Conservation (phyloP, 2,888 invertebrate species). For the Diabrotica balteata region DNA sequence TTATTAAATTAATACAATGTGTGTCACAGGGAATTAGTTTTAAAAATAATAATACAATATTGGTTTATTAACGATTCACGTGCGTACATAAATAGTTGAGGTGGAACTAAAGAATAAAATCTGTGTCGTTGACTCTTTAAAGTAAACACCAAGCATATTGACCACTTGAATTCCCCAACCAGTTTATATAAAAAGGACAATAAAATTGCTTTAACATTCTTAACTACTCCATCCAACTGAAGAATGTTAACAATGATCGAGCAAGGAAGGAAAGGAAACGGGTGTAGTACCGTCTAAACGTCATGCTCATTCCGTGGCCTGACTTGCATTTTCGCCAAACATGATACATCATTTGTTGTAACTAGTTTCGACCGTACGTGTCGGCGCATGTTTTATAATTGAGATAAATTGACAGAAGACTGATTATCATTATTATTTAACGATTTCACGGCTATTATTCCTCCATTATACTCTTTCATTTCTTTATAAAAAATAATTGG, state of each 20-base stretch:
- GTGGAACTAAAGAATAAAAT: too few species aligned
- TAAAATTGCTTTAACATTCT: neutral
- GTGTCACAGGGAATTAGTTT: too few species aligned
- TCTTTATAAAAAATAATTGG: slow-evolving; percentile 29
- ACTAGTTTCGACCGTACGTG: slow-evolving; percentile 41
- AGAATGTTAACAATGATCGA: slow-evolving; percentile 13
- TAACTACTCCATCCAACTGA: neutral
- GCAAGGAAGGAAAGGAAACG: slow-evolving; percentile 34
- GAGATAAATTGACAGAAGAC: slow-evolving; percentile 48
- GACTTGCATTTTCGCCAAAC: slow-evolving; percentile 52
- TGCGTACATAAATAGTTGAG: too few species aligned
- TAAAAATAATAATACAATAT: too few species aligned
- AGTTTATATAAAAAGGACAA: too few species aligned
- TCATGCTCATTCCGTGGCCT: slow-evolving; percentile 47
- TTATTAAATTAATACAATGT: too few species aligned
- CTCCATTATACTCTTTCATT: slow-evolving; percentile 31
- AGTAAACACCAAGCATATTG: too few species aligned
- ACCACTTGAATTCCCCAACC: too few species aligned
- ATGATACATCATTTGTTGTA: slow-evolving; percentile 48
- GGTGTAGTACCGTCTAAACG: slow-evolving; percentile 31
- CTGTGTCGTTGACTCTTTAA: too few species aligned
- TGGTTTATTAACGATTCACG: too few species aligned
- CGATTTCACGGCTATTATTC: slow-evolving; percentile 47
- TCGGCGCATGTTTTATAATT: slow-evolving; percentile 47
- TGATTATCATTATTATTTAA: slow-evolving; percentile 44